Base-by-base conservation (phyloP, 2,113 vertebrate species). In the Murina feae region DNA sequence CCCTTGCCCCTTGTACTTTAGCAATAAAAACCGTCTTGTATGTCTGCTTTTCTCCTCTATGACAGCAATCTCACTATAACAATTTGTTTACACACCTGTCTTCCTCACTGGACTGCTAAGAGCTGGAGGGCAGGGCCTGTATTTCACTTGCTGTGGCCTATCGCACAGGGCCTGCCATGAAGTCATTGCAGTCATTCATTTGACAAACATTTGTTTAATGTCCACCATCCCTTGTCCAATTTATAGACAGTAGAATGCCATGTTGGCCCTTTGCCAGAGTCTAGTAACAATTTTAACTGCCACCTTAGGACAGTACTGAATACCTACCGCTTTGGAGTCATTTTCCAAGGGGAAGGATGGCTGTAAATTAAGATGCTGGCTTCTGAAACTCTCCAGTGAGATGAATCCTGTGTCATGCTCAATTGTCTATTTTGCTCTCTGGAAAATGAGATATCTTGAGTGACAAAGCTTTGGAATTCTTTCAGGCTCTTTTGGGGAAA, bases 81-180 rank as follows among this genome's bases (percentile, higher is more conserved):
- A 58, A 39, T 68, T 76, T 82, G 71, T 95, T 74, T 49, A 53
- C 66, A 83, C 90, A 86, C 75, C 94, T 92, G 71, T 44, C 80
- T 74, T 84, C 75, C 71, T 93, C 25, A 25, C 51, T 90, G 35
- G 87, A 74, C 49, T 79, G 28, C 0, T 18, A 65, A 78, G 20
- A 58, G 47, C 58, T 90, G 49, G 90, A 87, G 81, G 88, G 66
- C 44, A 58, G 65, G 94, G 42, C 28, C 69, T 51, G 6, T 13
- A 17, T 53, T 60, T 71, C 35, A 6, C 32, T 71, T 84, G 7
- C 28, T 63, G 44, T 9, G 16, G 20, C 53, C 58, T 35, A 28
- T 69, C 35, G 42, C 49, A 65, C 32, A 2, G 75, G 72, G 78
- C 39, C 49, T 85, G 37, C 30, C 1, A 4, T 35, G 42, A 66